Conservation (phyloP, 2,797 vertebrate genomes). For the Thalassophryne amazonica region DNA sequence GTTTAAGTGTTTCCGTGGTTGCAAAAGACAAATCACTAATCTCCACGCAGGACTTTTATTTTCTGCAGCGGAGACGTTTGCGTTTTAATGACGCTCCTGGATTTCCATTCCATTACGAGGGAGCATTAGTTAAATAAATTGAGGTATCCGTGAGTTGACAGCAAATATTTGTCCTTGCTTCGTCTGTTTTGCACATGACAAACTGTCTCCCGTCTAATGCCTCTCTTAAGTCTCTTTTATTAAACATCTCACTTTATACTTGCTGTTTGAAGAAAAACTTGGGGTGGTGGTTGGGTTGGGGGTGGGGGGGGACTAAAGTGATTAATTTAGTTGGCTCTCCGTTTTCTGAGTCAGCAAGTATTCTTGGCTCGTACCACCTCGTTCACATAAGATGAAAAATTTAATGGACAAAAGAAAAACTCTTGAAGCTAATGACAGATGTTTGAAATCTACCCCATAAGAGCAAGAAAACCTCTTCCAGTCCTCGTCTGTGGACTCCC, state of each 20-base stretch:
- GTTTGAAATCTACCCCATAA: slow-evolving; percentile 36
- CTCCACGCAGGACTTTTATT: slow-evolving; percentile 9
- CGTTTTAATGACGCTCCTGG: background rate
- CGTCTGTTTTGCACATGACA: slow-evolving; percentile 4
- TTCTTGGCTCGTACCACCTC: slow-evolving; percentile 33
- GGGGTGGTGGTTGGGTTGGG: slow-evolving; percentile 12
- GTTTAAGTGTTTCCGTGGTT: background rate
- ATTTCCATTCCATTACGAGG: slow-evolving; percentile 1
- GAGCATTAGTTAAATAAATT: slow-evolving; percentile 11
- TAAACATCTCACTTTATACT: slow-evolving; percentile 33
- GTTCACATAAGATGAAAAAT: slow-evolving; percentile 30
- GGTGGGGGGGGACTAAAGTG: no score
- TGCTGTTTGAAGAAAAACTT: slow-evolving; percentile 13
- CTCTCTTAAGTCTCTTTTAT: slow-evolving; percentile 4
- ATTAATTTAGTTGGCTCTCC: slow-evolving; percentile 33
- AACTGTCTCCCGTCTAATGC: background rate
- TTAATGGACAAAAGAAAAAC: slow-evolving; percentile 42
- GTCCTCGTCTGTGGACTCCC: slow-evolving; percentile 23
- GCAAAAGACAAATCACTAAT: background rate
- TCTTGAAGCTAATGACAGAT: slow-evolving; percentile 42
- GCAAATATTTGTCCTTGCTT: slow-evolving; percentile 19
- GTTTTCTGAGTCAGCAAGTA: slow-evolving; percentile 50
- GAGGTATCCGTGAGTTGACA: slow-evolving; percentile 5
- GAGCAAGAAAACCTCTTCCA: slow-evolving; percentile 23
- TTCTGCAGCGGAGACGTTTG: background rate